Percentiles rank a stretch among this genome's conserved stretches.
Conservation (phyloP, 1,140 invertebrate species). For the Hirudo medicinalis region DNA sequence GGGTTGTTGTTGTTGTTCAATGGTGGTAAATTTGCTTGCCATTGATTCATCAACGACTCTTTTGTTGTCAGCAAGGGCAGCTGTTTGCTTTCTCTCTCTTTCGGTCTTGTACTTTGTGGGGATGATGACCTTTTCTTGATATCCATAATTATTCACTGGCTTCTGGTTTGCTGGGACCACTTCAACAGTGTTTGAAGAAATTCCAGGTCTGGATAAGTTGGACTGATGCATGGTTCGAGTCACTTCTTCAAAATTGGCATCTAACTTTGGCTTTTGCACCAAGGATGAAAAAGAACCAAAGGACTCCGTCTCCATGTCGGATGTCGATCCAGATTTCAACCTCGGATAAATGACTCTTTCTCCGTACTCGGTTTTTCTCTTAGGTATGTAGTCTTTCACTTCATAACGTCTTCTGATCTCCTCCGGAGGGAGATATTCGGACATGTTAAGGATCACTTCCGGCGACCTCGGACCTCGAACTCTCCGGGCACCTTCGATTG, state of each 20-base stretch:
- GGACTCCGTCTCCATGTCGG: neutral
- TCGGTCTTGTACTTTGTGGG: slow-evolving; percentile 14
- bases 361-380: neutral
- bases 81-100: too few relatives aligned
- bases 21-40: too few relatives aligned
- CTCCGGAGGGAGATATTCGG: neutral
- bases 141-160: slow-evolving; percentile 12
- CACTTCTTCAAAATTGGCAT: slow-evolving; percentile 2
- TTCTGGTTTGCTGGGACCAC: neutral
- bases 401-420: neutral
- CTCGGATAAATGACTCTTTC: neutral
- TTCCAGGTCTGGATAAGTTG: neutral
- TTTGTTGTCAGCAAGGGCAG: too few relatives aligned
- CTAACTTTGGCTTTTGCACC: neutral
- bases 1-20: too few relatives aligned
- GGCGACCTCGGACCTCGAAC: neutral
- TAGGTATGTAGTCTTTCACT: neutral
- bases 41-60: too few relatives aligned
- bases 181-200: neutral
- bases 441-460: neutral
- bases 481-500: neutral
- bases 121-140: slow-evolving; percentile 16
- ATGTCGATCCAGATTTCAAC: neutral
- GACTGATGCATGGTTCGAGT: neutral
- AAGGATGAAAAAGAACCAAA: too few relatives aligned